Percentiles rank a stretch among this genome's conserved stretches.
phyloP scores from a whole-genome alignment of 2,888 invertebrate species.

The Tanypteryx hageni region DNA sequence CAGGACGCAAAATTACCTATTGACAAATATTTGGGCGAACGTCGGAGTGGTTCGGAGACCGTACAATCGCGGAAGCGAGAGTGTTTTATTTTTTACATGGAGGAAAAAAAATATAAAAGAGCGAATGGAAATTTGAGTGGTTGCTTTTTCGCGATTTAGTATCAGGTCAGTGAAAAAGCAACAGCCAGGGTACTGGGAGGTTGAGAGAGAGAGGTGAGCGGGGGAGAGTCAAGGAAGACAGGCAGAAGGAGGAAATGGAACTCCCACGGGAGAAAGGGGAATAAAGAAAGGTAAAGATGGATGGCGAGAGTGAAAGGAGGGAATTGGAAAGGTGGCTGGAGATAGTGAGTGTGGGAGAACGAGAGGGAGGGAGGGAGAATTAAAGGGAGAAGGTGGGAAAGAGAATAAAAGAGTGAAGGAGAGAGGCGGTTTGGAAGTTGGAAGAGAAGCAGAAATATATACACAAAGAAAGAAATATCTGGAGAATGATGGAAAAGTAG shows the following conservation, averaged over 20 bases:
- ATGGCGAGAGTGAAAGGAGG: not conserved
- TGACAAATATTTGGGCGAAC: constrained; percentile 13
- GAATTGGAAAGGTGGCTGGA: not conserved
- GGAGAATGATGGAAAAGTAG: too few species aligned
- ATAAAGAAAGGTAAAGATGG: not conserved
- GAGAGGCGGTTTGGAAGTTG: not conserved
- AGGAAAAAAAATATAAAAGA: not conserved
- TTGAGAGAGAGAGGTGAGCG: not conserved
- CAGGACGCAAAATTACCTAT: not conserved
- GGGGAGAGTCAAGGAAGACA: not conserved
- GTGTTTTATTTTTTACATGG: not conserved
- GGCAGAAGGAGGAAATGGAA: too few species aligned
- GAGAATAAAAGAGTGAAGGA: not conserved
- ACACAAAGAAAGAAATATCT: too few species aligned
- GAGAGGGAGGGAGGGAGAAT: not conserved
- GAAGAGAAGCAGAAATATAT: too few species aligned
- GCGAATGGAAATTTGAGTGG: not conserved
- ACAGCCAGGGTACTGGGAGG: not conserved
- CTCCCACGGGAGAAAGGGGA: not conserved
- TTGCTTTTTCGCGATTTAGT: not conserved
- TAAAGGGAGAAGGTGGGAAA: not conserved
- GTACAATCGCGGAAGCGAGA: not conserved
- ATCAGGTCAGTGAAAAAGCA: not conserved
- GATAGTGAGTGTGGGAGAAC: not conserved
- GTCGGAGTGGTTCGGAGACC: not conserved